These are phyloP conservation scores for Sus scrofa DNA, from an alignment of 2,113 vertebrate species.

Conservation along the genomic window T2T-Sscrofa CM000820.6:112784001-112784500, in stretches of 20 bases:
- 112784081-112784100: background rate
- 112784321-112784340: no score
- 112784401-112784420: background rate
- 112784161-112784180: background rate
- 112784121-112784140: background rate
- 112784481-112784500: background rate
- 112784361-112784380: background rate
- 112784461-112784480: background rate
- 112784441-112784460: background rate
- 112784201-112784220: background rate
- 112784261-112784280: background rate
- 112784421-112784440: rapidly evolving
- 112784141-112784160: background rate
- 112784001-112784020: background rate
- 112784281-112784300: background rate
- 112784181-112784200: background rate
- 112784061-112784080: background rate
- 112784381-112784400: background rate
- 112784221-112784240: background rate
- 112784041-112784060: background rate
- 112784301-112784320: background rate
- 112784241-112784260: background rate
- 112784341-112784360: no score
- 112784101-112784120: background rate
- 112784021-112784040: background rate